Evolutionary conservation across 2,797 vertebrate species (phyloP).

Genomic region (Pseudopleuronectes americanus): DNA sequence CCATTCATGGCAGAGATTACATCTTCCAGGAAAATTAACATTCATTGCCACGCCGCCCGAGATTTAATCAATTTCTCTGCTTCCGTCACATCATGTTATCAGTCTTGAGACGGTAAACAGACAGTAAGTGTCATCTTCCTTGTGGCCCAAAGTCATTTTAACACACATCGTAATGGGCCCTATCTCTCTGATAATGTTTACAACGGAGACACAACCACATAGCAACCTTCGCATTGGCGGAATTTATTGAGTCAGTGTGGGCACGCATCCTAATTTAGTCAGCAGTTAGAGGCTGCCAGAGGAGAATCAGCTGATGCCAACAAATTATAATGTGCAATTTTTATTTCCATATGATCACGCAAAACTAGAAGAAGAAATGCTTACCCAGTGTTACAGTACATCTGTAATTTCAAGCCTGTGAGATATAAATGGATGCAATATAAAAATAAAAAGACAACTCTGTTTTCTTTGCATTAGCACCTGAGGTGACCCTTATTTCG

Average conservation of each 20-base stretch:
- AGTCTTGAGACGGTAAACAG: conserved; percentile 76
- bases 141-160: conserved; percentile 62
- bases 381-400: not conserved
- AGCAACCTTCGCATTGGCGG: conserved; percentile 61
- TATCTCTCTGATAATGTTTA: conserved; percentile 63
- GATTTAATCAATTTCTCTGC: conserved; percentile 81
- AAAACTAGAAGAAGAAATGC: not conserved
- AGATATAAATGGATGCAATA: not conserved
- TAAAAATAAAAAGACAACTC: not conserved
- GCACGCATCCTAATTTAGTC: conserved; percentile 47
- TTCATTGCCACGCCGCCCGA: conserved; percentile 70
- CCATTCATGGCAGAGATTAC: conserved; percentile 72
- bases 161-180: conserved; percentile 62
- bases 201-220: conserved; percentile 44
- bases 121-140: conserved; percentile 75
- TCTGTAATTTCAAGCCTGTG: conserved; percentile 4
- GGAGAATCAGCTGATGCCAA: conserved; percentile 42
- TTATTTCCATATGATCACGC: conserved; percentile 21
- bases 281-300: conserved; percentile 43
- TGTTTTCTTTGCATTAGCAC: conserved; percentile 26
- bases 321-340: conserved; percentile 28
- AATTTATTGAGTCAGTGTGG: conserved; percentile 52
- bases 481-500: conserved; percentile 32
- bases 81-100: conserved; percentile 79
- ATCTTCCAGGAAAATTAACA: conserved; percentile 80